phyloP scores from a whole-genome alignment of 2,888 invertebrate genomes.

The Chloroclystis v-ata region DNA sequence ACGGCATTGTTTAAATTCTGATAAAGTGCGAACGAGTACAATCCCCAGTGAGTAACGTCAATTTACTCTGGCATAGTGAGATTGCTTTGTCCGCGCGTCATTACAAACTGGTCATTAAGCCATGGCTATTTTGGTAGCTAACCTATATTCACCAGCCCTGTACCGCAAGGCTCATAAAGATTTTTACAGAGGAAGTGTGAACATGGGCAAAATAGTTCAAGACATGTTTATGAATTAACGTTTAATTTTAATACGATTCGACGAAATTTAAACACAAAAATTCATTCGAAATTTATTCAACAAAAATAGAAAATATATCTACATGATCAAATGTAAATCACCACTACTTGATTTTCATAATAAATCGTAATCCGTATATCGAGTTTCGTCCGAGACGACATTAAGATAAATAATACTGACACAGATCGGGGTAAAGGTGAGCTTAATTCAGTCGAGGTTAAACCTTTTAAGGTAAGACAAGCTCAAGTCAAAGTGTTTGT shows the following conservation, averaged over 20 bases:
- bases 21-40: no score
- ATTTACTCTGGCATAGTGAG: constrained; percentile 9
- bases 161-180: constrained; percentile 1
- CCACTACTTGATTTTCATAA: constrained; percentile 81
- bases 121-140: constrained; percentile 53
- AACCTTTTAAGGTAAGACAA: constrained; percentile 69
- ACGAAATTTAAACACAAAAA: constrained; percentile 25
- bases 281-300: constrained; percentile 22
- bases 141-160: constrained; percentile 36
- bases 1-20: no score
- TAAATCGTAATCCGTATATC: constrained; percentile 84
- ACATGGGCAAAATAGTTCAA: not conserved
- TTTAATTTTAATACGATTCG: not conserved
- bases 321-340: constrained; percentile 77
- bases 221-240: not conserved
- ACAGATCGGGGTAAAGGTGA: constrained; percentile 67
- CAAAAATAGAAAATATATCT: not conserved
- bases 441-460: constrained; percentile 63
- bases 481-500: constrained; percentile 59
- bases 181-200: constrained; percentile 2
- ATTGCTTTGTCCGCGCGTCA: constrained; percentile 27
- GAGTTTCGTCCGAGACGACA: constrained; percentile 82
- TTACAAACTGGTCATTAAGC: constrained; percentile 37
- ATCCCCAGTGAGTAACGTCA: constrained; percentile 5
- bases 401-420: constrained; percentile 53